Evolutionary conservation across 2,113 vertebrate species (phyloP), one percentile per base, ranked within the genome.

Genomic region (Neolamprologus kungweensis): DNA sequence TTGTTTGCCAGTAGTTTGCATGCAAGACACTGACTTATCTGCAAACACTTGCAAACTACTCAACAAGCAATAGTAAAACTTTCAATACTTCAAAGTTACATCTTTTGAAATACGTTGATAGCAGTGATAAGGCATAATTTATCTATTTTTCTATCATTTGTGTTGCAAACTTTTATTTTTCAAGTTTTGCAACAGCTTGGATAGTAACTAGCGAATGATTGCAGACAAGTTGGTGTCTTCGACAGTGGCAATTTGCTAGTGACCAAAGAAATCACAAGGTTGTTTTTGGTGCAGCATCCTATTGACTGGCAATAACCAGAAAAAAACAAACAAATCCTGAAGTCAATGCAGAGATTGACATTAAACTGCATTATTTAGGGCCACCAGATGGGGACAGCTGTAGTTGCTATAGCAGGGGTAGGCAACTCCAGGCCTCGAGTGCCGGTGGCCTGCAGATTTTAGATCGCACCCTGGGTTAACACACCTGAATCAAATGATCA

Each of bases 371-470:
- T 65, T 65, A 65, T 65, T 12, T 21, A 37, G 19, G 60, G 33
- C 11, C 60, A 65, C 33, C 60, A 37, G 19, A 68, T 68, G 19
- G 19, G 6, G 60, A 68, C 33, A 21, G 0, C 10, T 37, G 11
- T 21, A 37, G 19, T 21, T 68, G 19, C 11, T 68, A 37, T 68
- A 37, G 19, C 45, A 47, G 1, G 45, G 45, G 45, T 47, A 47
- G 45, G 45, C 45, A 7, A 47, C 14, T 47, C 2, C 45, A 47
- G 45, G 45, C 14, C 14, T 47, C 14, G 45, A 4, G 45, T 47
- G 45, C 1, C 1, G 0, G 45, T 47, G 45, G 1, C 7, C 45
- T 47, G 45, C 45, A 47, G 45, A 1, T 7, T 47, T 47, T 47
- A 16, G 45, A 47, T 47, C 0, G 14, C 45, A 47, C 1, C 45